These are phyloP conservation scores for Steinernema scapterisci DNA, from an alignment of 2,888 invertebrate genomes.

Conservation along the genomic window DNA sequence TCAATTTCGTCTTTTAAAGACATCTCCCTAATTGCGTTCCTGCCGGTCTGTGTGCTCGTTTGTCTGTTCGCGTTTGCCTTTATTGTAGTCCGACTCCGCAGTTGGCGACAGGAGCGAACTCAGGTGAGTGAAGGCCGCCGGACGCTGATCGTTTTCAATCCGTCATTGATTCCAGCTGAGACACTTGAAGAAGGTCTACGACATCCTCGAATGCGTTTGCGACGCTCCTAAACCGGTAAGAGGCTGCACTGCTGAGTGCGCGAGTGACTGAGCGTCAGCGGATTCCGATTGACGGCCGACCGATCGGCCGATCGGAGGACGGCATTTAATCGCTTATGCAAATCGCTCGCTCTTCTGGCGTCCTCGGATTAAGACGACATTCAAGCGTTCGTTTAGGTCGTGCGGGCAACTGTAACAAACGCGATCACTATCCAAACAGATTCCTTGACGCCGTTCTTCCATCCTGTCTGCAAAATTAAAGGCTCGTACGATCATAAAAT, in stretches of 20 bases:
- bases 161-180: constrained; percentile 41
- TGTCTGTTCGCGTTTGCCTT: constrained; percentile 44
- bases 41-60: constrained; percentile 49
- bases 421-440: constrained; percentile 45
- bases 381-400: constrained; percentile 39
- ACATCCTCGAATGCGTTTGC: constrained; percentile 43
- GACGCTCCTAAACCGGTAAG: constrained; percentile 28
- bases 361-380: not conserved
- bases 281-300: too few relatives aligned
- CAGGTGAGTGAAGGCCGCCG: constrained; percentile 40
- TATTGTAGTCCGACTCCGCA: constrained; percentile 43
- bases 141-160: not conserved
- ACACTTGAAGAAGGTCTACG: constrained; percentile 46
- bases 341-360: not conserved
- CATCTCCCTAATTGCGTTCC: constrained; percentile 50
- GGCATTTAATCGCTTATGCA: constrained; percentile 32
- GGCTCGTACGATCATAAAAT: constrained; percentile 20
- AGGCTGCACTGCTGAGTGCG: not conserved
- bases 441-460: constrained; percentile 45
- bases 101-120: constrained; percentile 43
- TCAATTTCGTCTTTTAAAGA: constrained; percentile 43
- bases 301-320: too few relatives aligned
- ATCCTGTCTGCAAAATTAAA: constrained; percentile 44
- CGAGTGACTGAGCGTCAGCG: too few relatives aligned
- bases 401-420: constrained; percentile 42